These are phyloP conservation scores for Halcyon leucocephala DNA, from an alignment of 2,797 vertebrate species.

Conservation along the genomic window DNA sequence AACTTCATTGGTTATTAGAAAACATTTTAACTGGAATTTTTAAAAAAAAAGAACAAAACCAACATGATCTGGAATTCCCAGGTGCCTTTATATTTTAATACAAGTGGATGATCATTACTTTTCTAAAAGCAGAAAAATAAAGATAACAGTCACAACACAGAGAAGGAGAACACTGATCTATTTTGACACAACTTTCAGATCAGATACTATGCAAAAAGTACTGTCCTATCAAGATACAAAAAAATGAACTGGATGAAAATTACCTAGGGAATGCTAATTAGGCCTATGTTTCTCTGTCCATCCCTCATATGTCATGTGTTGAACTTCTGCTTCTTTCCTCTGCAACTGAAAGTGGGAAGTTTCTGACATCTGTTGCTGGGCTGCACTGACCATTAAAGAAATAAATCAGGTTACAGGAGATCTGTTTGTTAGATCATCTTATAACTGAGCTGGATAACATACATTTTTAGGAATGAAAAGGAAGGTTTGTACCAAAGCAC, in stretches of 20 bases:
- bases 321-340: neutral
- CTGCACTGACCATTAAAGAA: neutral
- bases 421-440: neutral
- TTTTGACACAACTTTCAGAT: conserved; percentile 13
- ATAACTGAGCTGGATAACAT: neutral
- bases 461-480: neutral
- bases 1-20: neutral
- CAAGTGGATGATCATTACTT: neutral
- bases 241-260: neutral
- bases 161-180: neutral
- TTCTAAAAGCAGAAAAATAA: conserved; percentile 10
- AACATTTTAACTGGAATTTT: neutral
- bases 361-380: neutral
- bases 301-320: neutral
- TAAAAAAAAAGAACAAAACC: too few relatives aligned
- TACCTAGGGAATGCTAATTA: conserved; percentile 6
- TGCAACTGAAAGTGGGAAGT: neutral
- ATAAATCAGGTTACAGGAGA: neutral
- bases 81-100: neutral
- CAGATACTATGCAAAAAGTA: neutral
- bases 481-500: neutral
- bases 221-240: neutral
- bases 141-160: neutral
- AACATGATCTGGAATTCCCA: neutral
- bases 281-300: neutral